Evolutionary conservation across 2,888 invertebrate genomes (phyloP).

Genomic region (Amblyteles armatorius): DNA sequence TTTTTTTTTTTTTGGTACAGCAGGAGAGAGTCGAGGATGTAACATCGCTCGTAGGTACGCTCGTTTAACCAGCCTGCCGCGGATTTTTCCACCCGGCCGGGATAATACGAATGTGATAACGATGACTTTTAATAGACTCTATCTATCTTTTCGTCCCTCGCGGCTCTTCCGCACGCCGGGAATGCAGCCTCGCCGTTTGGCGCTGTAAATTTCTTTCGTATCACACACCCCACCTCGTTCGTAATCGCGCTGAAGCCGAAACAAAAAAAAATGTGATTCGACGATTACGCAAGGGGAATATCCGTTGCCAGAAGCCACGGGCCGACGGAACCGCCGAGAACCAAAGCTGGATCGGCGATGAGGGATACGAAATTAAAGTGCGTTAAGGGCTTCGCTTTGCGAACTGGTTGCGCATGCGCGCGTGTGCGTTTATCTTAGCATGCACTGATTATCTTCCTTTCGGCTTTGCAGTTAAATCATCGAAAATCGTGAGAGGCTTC

Average conservation of each 20-base stretch:
- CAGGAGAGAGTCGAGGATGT: background rate
- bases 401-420: no score
- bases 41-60: constrained; percentile 24
- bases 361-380: no score
- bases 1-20: constrained; percentile 8
- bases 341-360: background rate
- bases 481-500: constrained; percentile 8
- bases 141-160: constrained; percentile 52
- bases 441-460: no score
- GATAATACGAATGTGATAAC: constrained; percentile 66
- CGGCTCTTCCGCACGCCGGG: background rate
- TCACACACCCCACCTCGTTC: background rate
- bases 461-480: no score
- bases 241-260: background rate
- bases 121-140: constrained; percentile 67
- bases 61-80: constrained; percentile 46
- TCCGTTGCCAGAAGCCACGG: background rate
- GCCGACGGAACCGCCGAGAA: background rate
- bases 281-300: background rate
- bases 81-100: constrained; percentile 52
- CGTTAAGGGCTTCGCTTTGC: no score
- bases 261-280: background rate
- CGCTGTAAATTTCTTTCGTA: background rate
- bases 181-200: background rate
- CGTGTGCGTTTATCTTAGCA: no score